Conservation (phyloP, 2,797 vertebrate species). For the Enteromius afrohamiltoni region DNA sequence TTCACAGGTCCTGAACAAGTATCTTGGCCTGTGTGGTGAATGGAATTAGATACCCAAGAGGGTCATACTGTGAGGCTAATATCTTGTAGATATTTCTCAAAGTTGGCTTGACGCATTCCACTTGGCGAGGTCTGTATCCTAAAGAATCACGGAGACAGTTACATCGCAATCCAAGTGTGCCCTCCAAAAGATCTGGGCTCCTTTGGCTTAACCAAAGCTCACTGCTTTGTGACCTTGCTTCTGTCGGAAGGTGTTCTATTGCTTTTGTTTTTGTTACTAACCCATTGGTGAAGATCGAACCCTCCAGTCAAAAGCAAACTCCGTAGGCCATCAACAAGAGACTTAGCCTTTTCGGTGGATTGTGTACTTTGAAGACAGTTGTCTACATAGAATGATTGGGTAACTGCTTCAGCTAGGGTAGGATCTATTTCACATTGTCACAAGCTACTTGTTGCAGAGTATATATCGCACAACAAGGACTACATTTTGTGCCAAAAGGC, state of each 20-base stretch:
- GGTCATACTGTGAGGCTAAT: neutral
- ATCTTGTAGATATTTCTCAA: neutral
- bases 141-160: neutral
- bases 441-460: too few relatives aligned
- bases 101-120: neutral
- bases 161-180: neutral
- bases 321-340: neutral
- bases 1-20: neutral
- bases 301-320: neutral
- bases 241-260: conserved; percentile 11
- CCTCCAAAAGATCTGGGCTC: neutral
- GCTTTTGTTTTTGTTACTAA: conserved; percentile 13
- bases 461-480: neutral
- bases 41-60: neutral
- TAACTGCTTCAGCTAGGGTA: neutral
- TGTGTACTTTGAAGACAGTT: conserved; percentile 10
- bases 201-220: conserved; percentile 5
- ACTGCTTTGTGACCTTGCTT: neutral
- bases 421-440: neutral
- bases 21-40: neutral
- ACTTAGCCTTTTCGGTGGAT: neutral
- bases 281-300: neutral
- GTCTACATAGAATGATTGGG: conserved; percentile 13
- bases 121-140: neutral
- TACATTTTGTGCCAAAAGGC: neutral